Evolutionary conservation across 2,797 vertebrate genomes (phyloP), one percentile per base, ranked within the genome.

Genomic region (Loriculus beryllinus): DNA sequence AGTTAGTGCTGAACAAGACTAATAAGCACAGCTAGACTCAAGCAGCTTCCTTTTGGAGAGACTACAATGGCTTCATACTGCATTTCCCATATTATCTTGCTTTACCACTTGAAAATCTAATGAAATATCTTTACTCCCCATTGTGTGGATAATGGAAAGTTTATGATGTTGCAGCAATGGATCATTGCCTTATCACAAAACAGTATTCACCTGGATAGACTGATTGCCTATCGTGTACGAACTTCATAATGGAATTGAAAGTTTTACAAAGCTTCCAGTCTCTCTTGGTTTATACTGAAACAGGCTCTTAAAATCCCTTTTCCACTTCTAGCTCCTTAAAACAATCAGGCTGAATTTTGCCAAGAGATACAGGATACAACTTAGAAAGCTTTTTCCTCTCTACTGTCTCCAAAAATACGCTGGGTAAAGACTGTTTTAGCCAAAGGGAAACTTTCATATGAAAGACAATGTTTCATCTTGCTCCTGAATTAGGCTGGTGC

Each of bases 401-500:
- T 87, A 2, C 28, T 48, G 16, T 19, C 79, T 83, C 82, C 2
- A 5, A 75, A 88, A 52, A 40, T 3, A 5, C 60, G 90, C 76
- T 84, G 8, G 14, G 43, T 90, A 22, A 90, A 72, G 43, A 18
- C 59, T 84, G 28, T 88, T 93, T 86, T 22, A 81, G 65, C 63
- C 16, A 5, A 89, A 94, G 65, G 45, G 72, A 91, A 83, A 56
- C 39, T 82, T 80, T 80, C 42, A 10, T n/a, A 35, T 22, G 49
- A 43, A 80, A 79, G 59, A 42, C 21, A n/a, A 28, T 5, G 12
- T 76, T 86, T 86, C 52, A 76, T 72, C 70, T 84, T 82, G 23
- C 56, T 86, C 74, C 74, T 59, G 52, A 82, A 47, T 80, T 74
- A 94, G 67, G 74, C 85, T 90, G 84, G 89, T 85, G 90, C 93